Conservation (phyloP, 2,113 vertebrate species). For the Malurus melanocephalus region DNA sequence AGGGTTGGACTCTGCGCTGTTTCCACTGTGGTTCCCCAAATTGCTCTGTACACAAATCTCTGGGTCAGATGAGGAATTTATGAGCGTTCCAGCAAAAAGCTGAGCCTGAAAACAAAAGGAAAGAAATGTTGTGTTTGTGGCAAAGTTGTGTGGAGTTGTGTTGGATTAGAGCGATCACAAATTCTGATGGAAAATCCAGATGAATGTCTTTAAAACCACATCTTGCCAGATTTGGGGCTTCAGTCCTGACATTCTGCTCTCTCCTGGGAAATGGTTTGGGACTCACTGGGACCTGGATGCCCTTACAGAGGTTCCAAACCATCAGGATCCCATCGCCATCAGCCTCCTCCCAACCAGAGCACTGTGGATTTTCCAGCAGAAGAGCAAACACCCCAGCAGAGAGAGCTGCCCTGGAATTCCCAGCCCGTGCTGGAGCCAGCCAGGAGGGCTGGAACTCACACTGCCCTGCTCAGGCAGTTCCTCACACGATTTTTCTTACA, state of each 20-base stretch:
- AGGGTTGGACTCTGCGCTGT: background rate
- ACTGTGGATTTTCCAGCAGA: background rate
- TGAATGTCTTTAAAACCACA: accelerated
- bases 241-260: background rate
- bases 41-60: background rate
- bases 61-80: background rate
- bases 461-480: conserved; percentile 51
- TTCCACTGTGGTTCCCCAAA: background rate
- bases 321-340: accelerated
- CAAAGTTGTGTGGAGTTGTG: background rate
- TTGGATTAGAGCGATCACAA: background rate
- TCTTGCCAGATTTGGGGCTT: accelerated
- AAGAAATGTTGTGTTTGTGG: background rate
- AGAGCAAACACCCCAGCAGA: background rate
- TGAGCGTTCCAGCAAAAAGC: background rate
- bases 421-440: background rate
- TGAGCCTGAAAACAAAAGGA: background rate
- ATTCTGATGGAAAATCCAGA: background rate
- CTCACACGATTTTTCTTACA: conserved; percentile 39
- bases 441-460: conserved; percentile 2
- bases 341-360: background rate
- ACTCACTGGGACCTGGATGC: background rate
- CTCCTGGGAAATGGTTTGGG: background rate
- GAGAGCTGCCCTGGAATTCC: background rate
- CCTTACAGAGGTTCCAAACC: background rate